Evolutionary conservation across 2,888 invertebrate genomes (phyloP).

Genomic region (Sphaerophoria taeniata): DNA sequence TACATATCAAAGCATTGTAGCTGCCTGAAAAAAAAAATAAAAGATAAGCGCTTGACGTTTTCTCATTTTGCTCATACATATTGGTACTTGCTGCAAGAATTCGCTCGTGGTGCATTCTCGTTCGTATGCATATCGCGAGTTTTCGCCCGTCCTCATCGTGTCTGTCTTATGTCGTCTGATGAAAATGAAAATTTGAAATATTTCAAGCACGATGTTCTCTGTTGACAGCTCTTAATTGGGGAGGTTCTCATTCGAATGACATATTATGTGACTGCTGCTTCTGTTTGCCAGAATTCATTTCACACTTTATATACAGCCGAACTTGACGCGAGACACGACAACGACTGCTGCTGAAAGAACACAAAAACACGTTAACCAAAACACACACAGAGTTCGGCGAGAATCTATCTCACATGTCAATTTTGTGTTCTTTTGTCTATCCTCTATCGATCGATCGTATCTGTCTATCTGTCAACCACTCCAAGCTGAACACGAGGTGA

Average conservation of each 20-base stretch:
- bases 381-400: constrained; percentile 61
- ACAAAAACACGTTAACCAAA: constrained; percentile 23
- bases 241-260: constrained; percentile 69
- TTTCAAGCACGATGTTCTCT: constrained; percentile 72
- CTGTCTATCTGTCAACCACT: constrained; percentile 58
- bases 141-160: neutral
- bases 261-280: constrained; percentile 53
- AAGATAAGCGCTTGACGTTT: constrained; percentile 26
- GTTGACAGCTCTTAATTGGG: constrained; percentile 74
- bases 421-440: constrained; percentile 5
- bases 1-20: constrained; percentile 36
- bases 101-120: constrained; percentile 39
- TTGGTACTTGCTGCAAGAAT: constrained; percentile 26
- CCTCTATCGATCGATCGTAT: neutral
- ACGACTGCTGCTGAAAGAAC: constrained; percentile 50
- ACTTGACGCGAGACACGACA: constrained; percentile 7
- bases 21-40: neutral
- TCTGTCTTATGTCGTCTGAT: constrained; percentile 32
- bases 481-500: constrained; percentile 19
- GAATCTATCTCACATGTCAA: constrained; percentile 66
- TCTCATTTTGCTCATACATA: constrained; percentile 18
- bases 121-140: constrained; percentile 42
- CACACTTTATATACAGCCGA: neutral
- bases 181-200: constrained; percentile 74
- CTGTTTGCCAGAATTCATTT: constrained; percentile 70